Evolutionary conservation across 1,140 invertebrate species (phyloP).

Genomic region (Acromyrmex heyeri): DNA sequence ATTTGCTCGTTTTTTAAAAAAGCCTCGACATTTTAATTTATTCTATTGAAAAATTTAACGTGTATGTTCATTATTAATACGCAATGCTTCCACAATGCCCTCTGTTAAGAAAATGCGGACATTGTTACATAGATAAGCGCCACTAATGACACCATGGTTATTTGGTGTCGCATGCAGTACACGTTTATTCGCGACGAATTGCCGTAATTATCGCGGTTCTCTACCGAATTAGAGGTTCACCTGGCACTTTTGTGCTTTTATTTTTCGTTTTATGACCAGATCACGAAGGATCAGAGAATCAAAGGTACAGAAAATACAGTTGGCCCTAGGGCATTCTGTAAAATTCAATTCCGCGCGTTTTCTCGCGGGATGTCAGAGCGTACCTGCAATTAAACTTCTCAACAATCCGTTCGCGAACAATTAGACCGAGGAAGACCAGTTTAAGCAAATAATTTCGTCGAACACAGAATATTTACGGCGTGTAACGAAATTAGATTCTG

Average conservation of each 20-base stretch:
- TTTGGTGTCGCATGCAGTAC: slow-evolving; percentile 58
- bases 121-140: slow-evolving; percentile 16
- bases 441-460: slow-evolving; percentile 54
- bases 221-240: slow-evolving; percentile 52
- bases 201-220: slow-evolving; percentile 69
- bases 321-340: slow-evolving; percentile 15
- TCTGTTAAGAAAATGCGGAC: slow-evolving; percentile 27
- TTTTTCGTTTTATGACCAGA: not conserved
- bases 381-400: slow-evolving; percentile 58
- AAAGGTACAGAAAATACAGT: slow-evolving; percentile 26
- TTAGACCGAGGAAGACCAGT: slow-evolving; percentile 36
- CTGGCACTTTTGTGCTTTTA: not conserved
- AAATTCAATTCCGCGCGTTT: slow-evolving; percentile 50
- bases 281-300: not conserved
- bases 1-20: too few relatives aligned
- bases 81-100: not conserved
- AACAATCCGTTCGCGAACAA: slow-evolving; percentile 59
- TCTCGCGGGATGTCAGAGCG: slow-evolving; percentile 7
- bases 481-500: slow-evolving; percentile 39
- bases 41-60: slow-evolving; percentile 39
- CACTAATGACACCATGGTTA: slow-evolving; percentile 36
- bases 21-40: not conserved
- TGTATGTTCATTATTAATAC: slow-evolving; percentile 46
- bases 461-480: slow-evolving; percentile 26
- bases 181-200: slow-evolving; percentile 67